Evolutionary conservation across 2,888 invertebrate genomes (phyloP), one percentile per base, ranked within the genome.

Genomic region (Dermolepida albohirtum): DNA sequence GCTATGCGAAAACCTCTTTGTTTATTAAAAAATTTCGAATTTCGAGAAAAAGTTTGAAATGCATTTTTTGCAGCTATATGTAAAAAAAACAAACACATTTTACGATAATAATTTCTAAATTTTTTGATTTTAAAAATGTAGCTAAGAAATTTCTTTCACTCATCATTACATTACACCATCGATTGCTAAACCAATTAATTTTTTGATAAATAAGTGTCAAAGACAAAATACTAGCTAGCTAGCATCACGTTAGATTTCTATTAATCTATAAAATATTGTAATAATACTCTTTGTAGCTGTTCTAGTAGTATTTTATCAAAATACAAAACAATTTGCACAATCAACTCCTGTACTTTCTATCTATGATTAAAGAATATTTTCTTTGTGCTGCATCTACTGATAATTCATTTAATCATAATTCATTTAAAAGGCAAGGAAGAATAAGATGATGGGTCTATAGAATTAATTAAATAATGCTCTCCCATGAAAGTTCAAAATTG

Each of bases 1-100:
- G 14, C 44, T 44, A 14, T 44, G n/a, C n/a, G n/a, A n/a, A n/a
- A n/a, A n/a, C n/a, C n/a, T n/a, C n/a, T 44, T 44, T 10, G 4
- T 44, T 44, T 44, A 44, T 44, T 44, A 44, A 8, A 44, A 44
- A n/a, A n/a, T n/a, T n/a, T n/a, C n/a, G n/a, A 44, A 5, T 44
- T 10, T 14, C n/a, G n/a, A 14, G 44, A 10, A 2, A 44, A 8
- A 12, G n/a, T 44, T 14, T 44, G 4, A 8, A 44, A 44, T 2
- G 10, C n/a, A 14, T 44, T n/a, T 14, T 44, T 8, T 12, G 44
- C 44, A 44, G 44, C 44, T 44, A 44, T 5, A 44, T 44, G 44
- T n/a, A 44, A 14, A 5, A 10, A 44, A 14, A 10, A 10, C 44
- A 44, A 44, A 44, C 14, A 44, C 44, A 44, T 10, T 8, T 44